Evolutionary conservation across 2,888 invertebrate genomes (phyloP).

Genomic region (Chaetoderma sp.): DNA sequence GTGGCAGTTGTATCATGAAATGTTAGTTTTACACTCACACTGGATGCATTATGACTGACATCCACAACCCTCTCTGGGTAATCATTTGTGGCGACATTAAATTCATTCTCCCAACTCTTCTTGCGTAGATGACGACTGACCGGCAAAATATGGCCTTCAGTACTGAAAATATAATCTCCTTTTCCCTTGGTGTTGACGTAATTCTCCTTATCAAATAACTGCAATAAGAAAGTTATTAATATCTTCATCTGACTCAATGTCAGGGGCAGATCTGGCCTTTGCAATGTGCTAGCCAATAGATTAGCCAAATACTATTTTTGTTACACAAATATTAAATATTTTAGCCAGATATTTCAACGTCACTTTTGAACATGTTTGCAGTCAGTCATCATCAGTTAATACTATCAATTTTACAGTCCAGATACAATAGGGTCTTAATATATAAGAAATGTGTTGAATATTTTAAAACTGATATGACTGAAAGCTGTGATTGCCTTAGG

Average conservation of each 20-base stretch:
- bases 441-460: too few relatives aligned
- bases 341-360: too few relatives aligned
- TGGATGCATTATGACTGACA: slow-evolving; percentile 45
- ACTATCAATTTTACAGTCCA: too few relatives aligned
- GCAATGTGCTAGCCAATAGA: too few relatives aligned
- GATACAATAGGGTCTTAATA: too few relatives aligned
- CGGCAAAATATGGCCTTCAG: slow-evolving; percentile 76
- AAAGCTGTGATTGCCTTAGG: too few relatives aligned
- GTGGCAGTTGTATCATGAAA: background rate
- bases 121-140: slow-evolving; percentile 57
- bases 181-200: slow-evolving; percentile 73
- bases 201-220: slow-evolving; percentile 77
- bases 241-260: background rate
- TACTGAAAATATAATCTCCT: slow-evolving; percentile 74
- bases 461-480: too few relatives aligned
- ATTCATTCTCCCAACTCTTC: slow-evolving; percentile 40
- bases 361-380: too few relatives aligned
- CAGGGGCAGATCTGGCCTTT: too few relatives aligned
- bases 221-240: slow-evolving; percentile 46
- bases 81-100: background rate
- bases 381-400: too few relatives aligned
- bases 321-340: background rate
- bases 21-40: slow-evolving; percentile 39
- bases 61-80: slow-evolving; percentile 38
- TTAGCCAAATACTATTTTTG: background rate